phyloP scores from a whole-genome alignment of 2,888 invertebrate genomes.

The Pristionchus maxplancki region DNA sequence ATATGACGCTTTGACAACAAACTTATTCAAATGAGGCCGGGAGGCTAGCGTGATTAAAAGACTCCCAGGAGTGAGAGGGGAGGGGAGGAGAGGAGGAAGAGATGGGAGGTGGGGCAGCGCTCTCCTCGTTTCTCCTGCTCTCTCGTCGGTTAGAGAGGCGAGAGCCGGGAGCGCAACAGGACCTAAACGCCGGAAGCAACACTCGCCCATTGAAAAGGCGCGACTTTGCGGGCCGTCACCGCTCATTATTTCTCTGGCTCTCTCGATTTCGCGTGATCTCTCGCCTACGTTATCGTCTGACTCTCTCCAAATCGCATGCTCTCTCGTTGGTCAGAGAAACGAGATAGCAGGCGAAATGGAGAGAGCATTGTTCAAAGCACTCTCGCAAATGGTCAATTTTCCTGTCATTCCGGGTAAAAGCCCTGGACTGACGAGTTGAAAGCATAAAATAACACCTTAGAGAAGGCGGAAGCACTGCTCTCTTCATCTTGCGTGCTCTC shows the following conservation, averaged over 20 bases:
- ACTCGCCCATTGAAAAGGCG: slow-evolving; percentile 30
- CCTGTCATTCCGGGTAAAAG: not conserved
- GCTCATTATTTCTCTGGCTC: slow-evolving; percentile 6
- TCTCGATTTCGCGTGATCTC: slow-evolving; percentile 8
- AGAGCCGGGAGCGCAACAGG: slow-evolving; percentile 6
- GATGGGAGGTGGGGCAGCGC: too few species aligned
- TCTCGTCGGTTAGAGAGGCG: not conserved
- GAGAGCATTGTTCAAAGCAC: not conserved
- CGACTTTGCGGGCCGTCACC: slow-evolving; percentile 16
- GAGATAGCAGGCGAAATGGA: not conserved
- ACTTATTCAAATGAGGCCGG: slow-evolving; percentile 21
- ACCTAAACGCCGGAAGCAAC: slow-evolving; percentile 31
- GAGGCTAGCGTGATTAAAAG: not conserved
- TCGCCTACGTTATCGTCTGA: not conserved
- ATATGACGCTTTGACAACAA: not conserved
- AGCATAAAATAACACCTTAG: not conserved
- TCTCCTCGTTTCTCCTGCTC: not conserved
- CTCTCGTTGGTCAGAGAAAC: not conserved
- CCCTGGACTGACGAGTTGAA: not conserved
- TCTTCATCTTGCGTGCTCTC: not conserved
- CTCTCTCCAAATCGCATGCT: not conserved
- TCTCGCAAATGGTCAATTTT: not conserved
- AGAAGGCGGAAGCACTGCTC: not conserved
- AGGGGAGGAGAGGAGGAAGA: not conserved
- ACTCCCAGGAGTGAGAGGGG: not conserved